phyloP scores from a whole-genome alignment of 2,113 vertebrate genomes.

The Lucifuga dentata region DNA sequence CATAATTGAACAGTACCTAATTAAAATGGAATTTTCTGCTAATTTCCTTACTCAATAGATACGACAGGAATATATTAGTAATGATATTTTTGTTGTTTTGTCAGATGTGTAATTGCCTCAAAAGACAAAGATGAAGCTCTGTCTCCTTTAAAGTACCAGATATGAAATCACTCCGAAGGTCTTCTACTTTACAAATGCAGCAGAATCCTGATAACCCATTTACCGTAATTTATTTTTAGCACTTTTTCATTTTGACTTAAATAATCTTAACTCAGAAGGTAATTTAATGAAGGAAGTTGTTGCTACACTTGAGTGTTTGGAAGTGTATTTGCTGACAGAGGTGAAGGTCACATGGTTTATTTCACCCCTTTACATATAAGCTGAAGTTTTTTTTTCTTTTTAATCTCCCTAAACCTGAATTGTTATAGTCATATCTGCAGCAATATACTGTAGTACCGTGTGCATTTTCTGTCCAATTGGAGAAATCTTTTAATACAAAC shows the following conservation, averaged over 20 bases:
- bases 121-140: background rate
- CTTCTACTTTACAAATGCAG: slow-evolving; percentile 1
- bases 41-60: too few relatives aligned
- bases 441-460: slow-evolving; percentile 8
- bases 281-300: slow-evolving; percentile 36
- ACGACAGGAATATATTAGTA: too few relatives aligned
- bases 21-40: too few relatives aligned
- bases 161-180: background rate
- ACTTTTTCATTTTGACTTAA: slow-evolving; percentile 43
- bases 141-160: background rate
- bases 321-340: slow-evolving; percentile 13
- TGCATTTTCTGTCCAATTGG: slow-evolving; percentile 24
- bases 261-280: slow-evolving; percentile 24
- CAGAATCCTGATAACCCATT: background rate
- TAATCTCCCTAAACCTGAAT: slow-evolving; percentile 2
- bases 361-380: background rate
- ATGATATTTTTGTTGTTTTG: background rate
- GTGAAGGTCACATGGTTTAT: slow-evolving; percentile 18
- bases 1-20: background rate
- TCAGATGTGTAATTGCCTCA: background rate
- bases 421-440: slow-evolving; percentile 31
- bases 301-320: slow-evolving; percentile 15
- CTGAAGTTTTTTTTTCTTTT: slow-evolving; percentile 15
- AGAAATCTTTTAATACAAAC: slow-evolving; percentile 42
- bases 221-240: slow-evolving; percentile 33